Evolutionary conservation across 92 coral and sea anemone species (phyloP).

Genomic region (Phenganax subtilis): DNA sequence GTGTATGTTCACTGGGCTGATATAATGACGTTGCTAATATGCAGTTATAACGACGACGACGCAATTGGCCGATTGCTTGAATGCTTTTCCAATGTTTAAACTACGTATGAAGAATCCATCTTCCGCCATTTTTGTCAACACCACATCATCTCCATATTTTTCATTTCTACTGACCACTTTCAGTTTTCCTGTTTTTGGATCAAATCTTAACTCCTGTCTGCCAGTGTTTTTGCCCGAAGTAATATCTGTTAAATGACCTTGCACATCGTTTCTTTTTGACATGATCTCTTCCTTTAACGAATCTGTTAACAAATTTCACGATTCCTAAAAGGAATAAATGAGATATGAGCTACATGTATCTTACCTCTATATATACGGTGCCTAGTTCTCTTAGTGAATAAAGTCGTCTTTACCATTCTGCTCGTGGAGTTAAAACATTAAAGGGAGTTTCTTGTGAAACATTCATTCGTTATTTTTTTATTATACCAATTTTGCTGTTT

Average conservation of each 20-base stretch:
- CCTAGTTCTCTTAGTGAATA: no score
- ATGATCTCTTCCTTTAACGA: neutral
- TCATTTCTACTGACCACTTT: neutral
- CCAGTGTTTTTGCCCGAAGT: conserved; percentile 13
- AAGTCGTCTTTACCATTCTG: no score
- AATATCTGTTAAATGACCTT: neutral
- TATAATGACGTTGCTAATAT: neutral
- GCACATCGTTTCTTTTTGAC: conserved; percentile 14
- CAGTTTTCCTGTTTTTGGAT: conserved; percentile 15
- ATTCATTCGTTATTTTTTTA: no score
- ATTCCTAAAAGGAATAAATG: no score
- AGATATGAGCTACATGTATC: no score
- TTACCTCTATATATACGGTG: no score
- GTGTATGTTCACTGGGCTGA: no score
- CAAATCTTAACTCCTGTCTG: conserved; percentile 17
- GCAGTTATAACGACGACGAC: neutral
- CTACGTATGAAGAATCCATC: neutral
- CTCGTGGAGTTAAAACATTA: no score
- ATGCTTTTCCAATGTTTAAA: neutral
- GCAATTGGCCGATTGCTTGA: no score
- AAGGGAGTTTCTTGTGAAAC: no score
- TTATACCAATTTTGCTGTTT: no score
- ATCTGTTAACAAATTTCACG: no score
- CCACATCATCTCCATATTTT: conserved; percentile 17
- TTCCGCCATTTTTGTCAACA: conserved; percentile 7